Percentiles rank a stretch among this genome's conserved stretches.
Conservation (phyloP, 1,140 invertebrate genomes). For the Megalopta genalis region DNA sequence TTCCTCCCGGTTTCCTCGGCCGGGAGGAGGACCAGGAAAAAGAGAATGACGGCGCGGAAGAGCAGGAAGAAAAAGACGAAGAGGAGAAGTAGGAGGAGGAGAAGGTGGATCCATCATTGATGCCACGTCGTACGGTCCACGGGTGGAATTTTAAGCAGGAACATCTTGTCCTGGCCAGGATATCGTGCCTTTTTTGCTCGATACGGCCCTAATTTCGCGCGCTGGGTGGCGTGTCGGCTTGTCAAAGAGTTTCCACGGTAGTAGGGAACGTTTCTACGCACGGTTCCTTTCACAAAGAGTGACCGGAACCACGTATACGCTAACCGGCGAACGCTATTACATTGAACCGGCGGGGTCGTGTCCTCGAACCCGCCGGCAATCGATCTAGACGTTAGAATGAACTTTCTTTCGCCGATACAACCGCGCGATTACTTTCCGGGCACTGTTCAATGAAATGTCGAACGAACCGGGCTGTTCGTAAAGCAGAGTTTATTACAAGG, state of each 20-base stretch:
- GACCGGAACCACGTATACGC: slow-evolving; percentile 21
- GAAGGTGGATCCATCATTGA: slow-evolving; percentile 73
- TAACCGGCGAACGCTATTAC: not conserved
- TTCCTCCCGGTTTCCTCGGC: slow-evolving; percentile 37
- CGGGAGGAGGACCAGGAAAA: slow-evolving; percentile 49
- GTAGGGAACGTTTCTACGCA: slow-evolving; percentile 21
- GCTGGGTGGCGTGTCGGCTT: slow-evolving; percentile 73
- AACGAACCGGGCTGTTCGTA: not conserved
- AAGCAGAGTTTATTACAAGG: not conserved
- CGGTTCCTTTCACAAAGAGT: slow-evolving; percentile 36
- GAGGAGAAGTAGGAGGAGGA: slow-evolving; percentile 19
- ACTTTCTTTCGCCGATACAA: slow-evolving; percentile 23
- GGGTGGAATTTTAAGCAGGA: slow-evolving; percentile 74
- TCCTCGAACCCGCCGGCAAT: slow-evolving; percentile 23
- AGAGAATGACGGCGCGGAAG: slow-evolving; percentile 43
- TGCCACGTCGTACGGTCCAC: slow-evolving; percentile 66
- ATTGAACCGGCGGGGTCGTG: slow-evolving; percentile 30
- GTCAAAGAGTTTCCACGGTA: slow-evolving; percentile 62
- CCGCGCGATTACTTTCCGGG: slow-evolving; percentile 3
- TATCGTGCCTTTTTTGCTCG: slow-evolving; percentile 68
- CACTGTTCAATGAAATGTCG: slow-evolving; percentile 1
- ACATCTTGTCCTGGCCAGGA: slow-evolving; percentile 63
- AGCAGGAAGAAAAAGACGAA: slow-evolving; percentile 29
- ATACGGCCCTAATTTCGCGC: slow-evolving; percentile 72
- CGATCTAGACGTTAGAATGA: slow-evolving; percentile 15